phyloP scores from a whole-genome alignment of 2,888 invertebrate species.

The Lamellibrachia columna region DNA sequence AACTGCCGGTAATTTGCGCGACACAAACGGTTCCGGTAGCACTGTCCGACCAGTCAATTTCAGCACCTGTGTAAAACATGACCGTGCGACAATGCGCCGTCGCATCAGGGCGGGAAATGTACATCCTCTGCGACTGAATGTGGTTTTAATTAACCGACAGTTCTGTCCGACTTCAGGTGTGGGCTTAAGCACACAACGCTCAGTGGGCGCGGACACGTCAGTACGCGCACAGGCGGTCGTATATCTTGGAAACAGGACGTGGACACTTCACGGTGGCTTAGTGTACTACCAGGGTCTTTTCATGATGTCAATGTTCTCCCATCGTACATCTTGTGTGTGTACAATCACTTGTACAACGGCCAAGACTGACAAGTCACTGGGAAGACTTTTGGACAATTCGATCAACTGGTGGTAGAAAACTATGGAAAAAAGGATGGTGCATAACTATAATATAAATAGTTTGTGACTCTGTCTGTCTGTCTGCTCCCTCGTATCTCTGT shows the following conservation, averaged over 20 bases:
- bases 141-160: slow-evolving; percentile 6
- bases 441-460: background rate
- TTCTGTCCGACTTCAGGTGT: background rate
- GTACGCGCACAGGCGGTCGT: background rate
- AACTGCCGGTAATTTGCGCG: background rate
- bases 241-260: background rate
- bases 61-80: background rate
- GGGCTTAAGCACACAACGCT: slow-evolving; percentile 3
- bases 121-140: background rate
- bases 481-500: too few relatives aligned
- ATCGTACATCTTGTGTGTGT: background rate
- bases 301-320: background rate
- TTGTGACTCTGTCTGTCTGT: too few relatives aligned
- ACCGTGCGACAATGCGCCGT: background rate
- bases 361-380: background rate
- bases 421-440: background rate
- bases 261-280: background rate
- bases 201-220: background rate
- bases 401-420: background rate
- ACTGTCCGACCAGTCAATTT: background rate
- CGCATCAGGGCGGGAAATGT: background rate
- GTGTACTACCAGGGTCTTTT: background rate
- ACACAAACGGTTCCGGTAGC: background rate
- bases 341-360: background rate
- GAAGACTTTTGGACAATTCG: background rate